These are phyloP conservation scores for Polydrusus pterygomalis DNA, from an alignment of 2,888 invertebrate species.

Conservation along the genomic window DNA sequence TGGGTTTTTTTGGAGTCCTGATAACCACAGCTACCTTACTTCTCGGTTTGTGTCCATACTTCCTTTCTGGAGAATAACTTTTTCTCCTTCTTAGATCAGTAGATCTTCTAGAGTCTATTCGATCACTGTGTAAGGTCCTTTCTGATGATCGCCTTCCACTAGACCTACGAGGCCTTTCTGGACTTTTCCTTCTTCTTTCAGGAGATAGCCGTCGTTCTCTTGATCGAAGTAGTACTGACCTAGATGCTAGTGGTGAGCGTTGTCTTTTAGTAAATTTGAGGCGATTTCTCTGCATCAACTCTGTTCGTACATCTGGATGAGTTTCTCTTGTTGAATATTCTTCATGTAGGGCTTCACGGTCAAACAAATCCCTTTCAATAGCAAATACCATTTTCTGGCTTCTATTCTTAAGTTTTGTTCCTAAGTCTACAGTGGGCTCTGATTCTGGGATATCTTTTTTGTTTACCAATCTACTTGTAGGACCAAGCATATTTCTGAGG, in stretches of 20 bases:
- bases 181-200: conserved; percentile 8
- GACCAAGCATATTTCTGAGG: conserved; percentile 62
- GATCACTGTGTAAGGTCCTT: conserved; percentile 59
- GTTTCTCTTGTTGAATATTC: conserved; percentile 38
- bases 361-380: conserved; percentile 58
- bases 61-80: conserved; percentile 34
- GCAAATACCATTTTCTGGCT: conserved; percentile 64
- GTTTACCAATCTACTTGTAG: conserved; percentile 55
- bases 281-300: conserved; percentile 35
- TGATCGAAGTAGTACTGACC: conserved; percentile 32
- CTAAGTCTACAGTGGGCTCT: conserved; percentile 60
- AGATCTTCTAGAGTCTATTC: conserved; percentile 46
- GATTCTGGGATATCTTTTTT: conserved; percentile 46
- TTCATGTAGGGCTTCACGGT: conserved; percentile 7
- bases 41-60: conserved; percentile 63
- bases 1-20: conserved; percentile 67
- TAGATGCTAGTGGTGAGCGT: conserved; percentile 29
- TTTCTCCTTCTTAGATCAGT: conserved; percentile 52
- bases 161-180: conserved; percentile 24
- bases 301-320: conserved; percentile 42
- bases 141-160: conserved; percentile 47
- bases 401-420: conserved; percentile 64
- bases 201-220: conserved; percentile 16
- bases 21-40: conserved; percentile 71
- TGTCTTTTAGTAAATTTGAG: conserved; percentile 20